Base-by-base conservation (phyloP, 35 echinoderm and acorn worm genomes). In the Apostichopus californicus region DNA sequence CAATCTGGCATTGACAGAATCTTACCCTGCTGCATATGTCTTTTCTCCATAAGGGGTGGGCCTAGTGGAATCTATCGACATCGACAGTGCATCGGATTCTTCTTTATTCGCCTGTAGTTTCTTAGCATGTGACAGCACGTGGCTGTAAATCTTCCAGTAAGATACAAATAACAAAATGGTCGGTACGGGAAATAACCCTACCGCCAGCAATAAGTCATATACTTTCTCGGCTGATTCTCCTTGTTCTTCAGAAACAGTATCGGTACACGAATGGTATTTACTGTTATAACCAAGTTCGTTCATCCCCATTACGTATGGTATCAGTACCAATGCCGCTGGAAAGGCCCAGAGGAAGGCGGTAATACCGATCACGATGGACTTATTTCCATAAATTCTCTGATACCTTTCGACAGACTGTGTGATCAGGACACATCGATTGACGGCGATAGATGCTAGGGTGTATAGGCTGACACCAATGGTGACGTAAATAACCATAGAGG, bases 261-360 rank as follows among this genome's bases (percentile, higher is more conserved):
- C 93, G 20, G 77, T 94, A 28, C 95, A 96, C 5, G 95, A 90
- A 73, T 92, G 84, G 78, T 96, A 94, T 75, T 92, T 92, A 15
- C 46, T 63, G 77, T 96, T 92, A 75, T 96, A 96, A 78, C 95
- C 95, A 5, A 96, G 71, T 9, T 92, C 75, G 78, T 94, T 94
- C 1, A 96, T 77, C 12, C 87, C 95, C 3, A 81, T 57, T 17
- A 92, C 18, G 4, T 56, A 78, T 0, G 93, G 93, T 46, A 96
- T 68, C 53, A 92, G 63, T 18, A 92, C 78, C 12, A 96, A 83
- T 46, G 80, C 34, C n/a, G 78, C 91, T 5, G 95, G 93, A 21
- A 94, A 77, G 17, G 93, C 18, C 95, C 95, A 96, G 5, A 86
- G 92, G 55, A 94, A 73, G 15, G 86, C 54, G 21, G 87, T 71